Conservation (phyloP, 2,113 vertebrate species). For the Entomyzon cyanotis region DNA sequence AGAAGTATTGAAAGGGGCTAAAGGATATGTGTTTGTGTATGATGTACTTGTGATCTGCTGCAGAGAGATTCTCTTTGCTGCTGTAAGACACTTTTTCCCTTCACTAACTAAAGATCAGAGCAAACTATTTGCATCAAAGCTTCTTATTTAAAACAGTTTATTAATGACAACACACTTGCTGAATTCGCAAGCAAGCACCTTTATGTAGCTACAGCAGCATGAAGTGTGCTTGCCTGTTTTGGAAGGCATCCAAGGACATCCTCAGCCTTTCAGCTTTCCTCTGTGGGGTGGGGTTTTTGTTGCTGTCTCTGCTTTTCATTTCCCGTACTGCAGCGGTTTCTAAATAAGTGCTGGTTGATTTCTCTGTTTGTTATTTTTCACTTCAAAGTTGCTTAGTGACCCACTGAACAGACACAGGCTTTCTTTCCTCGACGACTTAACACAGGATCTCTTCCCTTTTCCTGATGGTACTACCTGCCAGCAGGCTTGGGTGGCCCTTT, state of each 20-base stretch:
- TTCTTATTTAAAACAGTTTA: background rate
- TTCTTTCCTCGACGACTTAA: background rate
- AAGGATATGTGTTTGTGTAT: background rate
- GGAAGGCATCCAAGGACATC: background rate
- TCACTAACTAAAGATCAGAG: background rate
- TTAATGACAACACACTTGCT: background rate
- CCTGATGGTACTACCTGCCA: rapidly evolving
- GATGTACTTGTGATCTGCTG: background rate
- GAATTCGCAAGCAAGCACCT: background rate
- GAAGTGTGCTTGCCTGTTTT: background rate
- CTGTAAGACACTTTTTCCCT: background rate
- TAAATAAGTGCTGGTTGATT: background rate
- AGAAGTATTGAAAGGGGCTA: background rate
- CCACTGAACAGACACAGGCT: background rate
- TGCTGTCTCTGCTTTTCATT: background rate
- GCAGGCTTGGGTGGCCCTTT: background rate
- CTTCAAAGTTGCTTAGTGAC: background rate
- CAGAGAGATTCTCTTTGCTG: background rate
- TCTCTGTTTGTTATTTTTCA: background rate
- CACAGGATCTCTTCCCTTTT: background rate
- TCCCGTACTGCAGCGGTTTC: background rate
- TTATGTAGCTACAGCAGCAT: background rate
- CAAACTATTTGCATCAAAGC: background rate
- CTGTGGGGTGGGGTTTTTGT: background rate
- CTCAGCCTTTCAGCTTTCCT: background rate